These are phyloP conservation scores for Ceratina australensis DNA, from an alignment of 1,140 invertebrate species.

Conservation along the genomic window DNA sequence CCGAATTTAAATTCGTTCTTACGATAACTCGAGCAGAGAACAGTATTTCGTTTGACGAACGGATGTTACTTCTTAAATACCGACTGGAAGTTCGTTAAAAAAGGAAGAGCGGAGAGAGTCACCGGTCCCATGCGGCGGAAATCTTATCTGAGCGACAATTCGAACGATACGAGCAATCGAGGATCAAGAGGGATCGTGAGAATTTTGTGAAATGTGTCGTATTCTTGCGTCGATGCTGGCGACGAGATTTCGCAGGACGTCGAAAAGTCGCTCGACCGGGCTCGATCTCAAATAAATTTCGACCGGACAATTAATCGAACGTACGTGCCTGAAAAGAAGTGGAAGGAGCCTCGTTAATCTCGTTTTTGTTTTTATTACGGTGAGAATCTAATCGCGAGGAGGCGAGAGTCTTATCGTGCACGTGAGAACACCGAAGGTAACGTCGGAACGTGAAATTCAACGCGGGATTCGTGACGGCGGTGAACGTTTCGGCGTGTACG, in stretches of 20 bases:
- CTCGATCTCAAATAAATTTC: constrained; percentile 57
- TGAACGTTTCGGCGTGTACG: constrained; percentile 8
- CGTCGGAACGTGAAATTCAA: constrained; percentile 13
- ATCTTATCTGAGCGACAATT: background rate
- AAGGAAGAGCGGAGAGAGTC: background rate
- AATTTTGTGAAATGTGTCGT: constrained; percentile 28
- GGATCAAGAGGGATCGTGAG: background rate
- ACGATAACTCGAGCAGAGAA: too few relatives aligned
- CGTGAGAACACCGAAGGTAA: background rate
- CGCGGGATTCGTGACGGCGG: background rate
- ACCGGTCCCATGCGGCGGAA: background rate
- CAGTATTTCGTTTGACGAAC: too few relatives aligned
- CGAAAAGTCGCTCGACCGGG: constrained; percentile 63
- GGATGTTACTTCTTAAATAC: too few relatives aligned
- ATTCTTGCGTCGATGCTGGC: constrained; percentile 40
- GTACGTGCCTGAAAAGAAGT: too few relatives aligned
- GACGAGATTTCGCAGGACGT: constrained; percentile 68
- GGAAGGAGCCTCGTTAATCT: too few relatives aligned
- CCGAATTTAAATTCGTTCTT: too few relatives aligned
- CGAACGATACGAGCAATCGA: background rate
- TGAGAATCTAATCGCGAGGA: background rate
- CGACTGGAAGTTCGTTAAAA: too few relatives aligned
- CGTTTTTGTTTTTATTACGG: background rate
- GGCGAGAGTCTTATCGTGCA: background rate
- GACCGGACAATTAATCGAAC: too few relatives aligned